Conservation (phyloP, 2,888 invertebrate genomes). For the Ophion obscuratus region DNA sequence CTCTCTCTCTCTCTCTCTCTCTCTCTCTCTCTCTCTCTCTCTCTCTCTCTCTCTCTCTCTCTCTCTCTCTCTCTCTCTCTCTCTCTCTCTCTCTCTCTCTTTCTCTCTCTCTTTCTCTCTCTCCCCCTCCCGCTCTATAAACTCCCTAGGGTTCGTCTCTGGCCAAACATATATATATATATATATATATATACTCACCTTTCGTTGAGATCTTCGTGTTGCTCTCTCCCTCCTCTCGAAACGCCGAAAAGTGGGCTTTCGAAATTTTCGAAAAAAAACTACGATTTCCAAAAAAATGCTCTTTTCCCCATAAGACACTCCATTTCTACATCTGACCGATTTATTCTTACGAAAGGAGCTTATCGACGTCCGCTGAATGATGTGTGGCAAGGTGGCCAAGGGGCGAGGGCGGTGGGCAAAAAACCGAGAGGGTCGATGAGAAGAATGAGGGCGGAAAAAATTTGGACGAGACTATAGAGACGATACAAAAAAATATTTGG, state of each 20-base stretch:
- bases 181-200: neutral
- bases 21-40: too few species aligned
- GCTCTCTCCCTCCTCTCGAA: constrained; percentile 24
- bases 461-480: constrained; percentile 15
- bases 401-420: neutral
- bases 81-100: neutral
- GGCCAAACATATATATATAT: neutral
- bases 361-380: constrained; percentile 31
- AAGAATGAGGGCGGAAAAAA: constrained; percentile 17
- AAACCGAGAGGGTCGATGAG: neutral
- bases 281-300: neutral
- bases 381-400: neutral
- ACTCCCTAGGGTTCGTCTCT: too few species aligned
- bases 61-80: neutral
- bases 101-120: too few species aligned
- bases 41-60: constrained; percentile 15
- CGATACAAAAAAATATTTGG: neutral
- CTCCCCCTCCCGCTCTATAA: too few species aligned
- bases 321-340: constrained; percentile 32
- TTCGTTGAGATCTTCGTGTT: constrained; percentile 54
- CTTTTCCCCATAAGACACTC: constrained; percentile 1
- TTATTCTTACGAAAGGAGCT: constrained; percentile 44
- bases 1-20: neutral
- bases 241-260: neutral
- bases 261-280: constrained; percentile 36